Base-by-base conservation (phyloP, 2,888 invertebrate species). In the Archips crataeganus region DNA sequence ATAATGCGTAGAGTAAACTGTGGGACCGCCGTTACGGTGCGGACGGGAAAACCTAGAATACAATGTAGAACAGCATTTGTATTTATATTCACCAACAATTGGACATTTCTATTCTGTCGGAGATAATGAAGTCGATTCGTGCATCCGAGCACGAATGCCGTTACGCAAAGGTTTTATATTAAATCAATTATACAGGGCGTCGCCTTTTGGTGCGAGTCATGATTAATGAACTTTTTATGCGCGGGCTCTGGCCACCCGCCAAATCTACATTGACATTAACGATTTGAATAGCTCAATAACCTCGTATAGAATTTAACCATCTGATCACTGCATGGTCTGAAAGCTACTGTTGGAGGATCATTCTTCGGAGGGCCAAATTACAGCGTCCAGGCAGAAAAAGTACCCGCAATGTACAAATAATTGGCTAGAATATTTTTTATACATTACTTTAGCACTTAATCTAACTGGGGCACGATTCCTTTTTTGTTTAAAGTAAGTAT, bases 201-300 rank as follows among this genome's bases (percentile, higher is more conserved):
- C 80, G 81, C 78, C 70, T 78, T 82, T 77, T 68, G 76, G 73
- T 74, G 73, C 77, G 76, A 68, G 77, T 67, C 73, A 84, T 88
- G 87, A 89, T 89, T 87, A 88, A 90, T 87, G 84, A 83, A 85
- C 79, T 86, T 88, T 88, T 87, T 86, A 86, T 86, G 81, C 81
- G 75, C 70, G 74, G 60, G 73, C 39, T 76, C 75, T 88, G 88
- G 88, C 86, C 76, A 67, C 76, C 78, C 77, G 88, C 88, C 88
- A 88, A 88, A 85, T 87, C 83, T 85, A 82, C 85, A 85, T 85
- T 85, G 85, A 85, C 85, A 85, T 86, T 84, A 87, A 82, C 82
- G 81, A 78, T 82, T 84, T 83, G 80, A 82, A 85, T 83, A 75
- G 75, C 71, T 77, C 77, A 78, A 77, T 82, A 80, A 79, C 67